Conservation (phyloP, 2,888 invertebrate genomes). For the Scaptomyza reducta region DNA sequence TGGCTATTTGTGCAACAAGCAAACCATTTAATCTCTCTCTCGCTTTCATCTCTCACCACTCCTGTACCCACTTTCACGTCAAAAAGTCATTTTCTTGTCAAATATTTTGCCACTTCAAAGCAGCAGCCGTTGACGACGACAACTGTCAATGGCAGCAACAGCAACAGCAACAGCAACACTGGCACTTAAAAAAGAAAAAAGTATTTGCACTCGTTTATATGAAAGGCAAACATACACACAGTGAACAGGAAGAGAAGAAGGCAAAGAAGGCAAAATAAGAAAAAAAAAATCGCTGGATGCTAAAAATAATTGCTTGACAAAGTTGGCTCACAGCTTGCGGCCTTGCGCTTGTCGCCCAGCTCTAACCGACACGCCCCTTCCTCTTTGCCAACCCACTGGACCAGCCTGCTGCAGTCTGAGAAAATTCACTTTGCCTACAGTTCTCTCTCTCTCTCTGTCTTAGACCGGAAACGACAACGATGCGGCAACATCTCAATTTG, state of each 20-base stretch:
- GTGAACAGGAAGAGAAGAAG: not conserved
- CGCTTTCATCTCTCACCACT: not conserved
- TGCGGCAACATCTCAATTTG: constrained; percentile 66
- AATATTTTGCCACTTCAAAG: constrained; percentile 78
- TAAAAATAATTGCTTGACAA: constrained; percentile 76
- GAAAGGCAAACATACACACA: constrained; percentile 60
- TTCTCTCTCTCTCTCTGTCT: not conserved
- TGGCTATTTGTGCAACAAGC: constrained; percentile 12
- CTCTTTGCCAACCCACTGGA: too few species aligned
- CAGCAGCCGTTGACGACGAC: constrained; percentile 37
- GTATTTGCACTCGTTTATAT: constrained; percentile 75
- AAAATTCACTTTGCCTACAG: not conserved
- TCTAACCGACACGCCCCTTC: too few species aligned
- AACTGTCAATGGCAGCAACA: constrained; percentile 16
- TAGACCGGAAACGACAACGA: constrained; percentile 52
- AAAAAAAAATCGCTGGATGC: constrained; percentile 20
- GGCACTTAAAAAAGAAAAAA: constrained; percentile 67
- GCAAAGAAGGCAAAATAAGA: not conserved
- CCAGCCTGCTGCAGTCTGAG: constrained; percentile 1
- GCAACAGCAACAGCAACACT: constrained; percentile 28
- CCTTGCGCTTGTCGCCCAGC: constrained; percentile 5
- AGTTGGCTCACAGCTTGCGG: constrained; percentile 69
- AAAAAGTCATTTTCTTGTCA: constrained; percentile 74
- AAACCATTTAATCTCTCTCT: not conserved
- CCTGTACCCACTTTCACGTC: not conserved